Evolutionary conservation across 1,140 invertebrate genomes (phyloP).

Genomic region (Ruditapes philippinarum): DNA sequence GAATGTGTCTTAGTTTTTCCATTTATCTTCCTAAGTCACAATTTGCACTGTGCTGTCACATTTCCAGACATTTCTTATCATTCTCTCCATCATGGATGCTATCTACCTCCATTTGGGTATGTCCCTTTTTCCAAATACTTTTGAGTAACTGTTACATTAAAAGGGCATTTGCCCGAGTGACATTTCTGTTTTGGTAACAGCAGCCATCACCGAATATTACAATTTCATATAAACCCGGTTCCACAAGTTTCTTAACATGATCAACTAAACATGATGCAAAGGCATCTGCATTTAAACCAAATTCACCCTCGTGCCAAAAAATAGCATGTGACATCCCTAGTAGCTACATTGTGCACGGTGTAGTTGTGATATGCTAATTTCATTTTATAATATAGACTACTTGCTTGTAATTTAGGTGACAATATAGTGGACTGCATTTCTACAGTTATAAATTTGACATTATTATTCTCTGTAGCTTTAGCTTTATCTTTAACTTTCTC

Average conservation of each 20-base stretch:
- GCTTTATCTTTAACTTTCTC: slow-evolving; percentile 28
- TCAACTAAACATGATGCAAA: slow-evolving; percentile 1
- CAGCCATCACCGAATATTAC: background rate
- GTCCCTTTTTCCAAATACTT: background rate
- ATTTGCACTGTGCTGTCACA: too few species aligned
- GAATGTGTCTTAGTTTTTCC: too few species aligned
- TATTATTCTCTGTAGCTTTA: background rate
- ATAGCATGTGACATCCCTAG: background rate
- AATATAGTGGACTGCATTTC: slow-evolving; percentile 31
- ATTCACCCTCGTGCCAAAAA: background rate
- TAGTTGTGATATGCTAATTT: slow-evolving; percentile 27
- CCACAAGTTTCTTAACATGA: background rate
- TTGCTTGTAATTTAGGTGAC: slow-evolving; percentile 10
- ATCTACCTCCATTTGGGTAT: background rate
- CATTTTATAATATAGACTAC: slow-evolving; percentile 7
- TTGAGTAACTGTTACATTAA: background rate
- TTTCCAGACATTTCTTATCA: too few species aligned
- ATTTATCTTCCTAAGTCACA: too few species aligned
- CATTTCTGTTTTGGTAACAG: background rate
- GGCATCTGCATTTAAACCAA: background rate
- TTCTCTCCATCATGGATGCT: too few species aligned
- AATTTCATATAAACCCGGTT: background rate
- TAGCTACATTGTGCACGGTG: background rate
- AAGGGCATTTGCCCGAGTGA: too few species aligned
- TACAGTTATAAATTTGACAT: slow-evolving; percentile 2